These are phyloP conservation scores for Betta splendens DNA, from an alignment of 2,797 vertebrate species.

Conservation along the genomic window DNA sequence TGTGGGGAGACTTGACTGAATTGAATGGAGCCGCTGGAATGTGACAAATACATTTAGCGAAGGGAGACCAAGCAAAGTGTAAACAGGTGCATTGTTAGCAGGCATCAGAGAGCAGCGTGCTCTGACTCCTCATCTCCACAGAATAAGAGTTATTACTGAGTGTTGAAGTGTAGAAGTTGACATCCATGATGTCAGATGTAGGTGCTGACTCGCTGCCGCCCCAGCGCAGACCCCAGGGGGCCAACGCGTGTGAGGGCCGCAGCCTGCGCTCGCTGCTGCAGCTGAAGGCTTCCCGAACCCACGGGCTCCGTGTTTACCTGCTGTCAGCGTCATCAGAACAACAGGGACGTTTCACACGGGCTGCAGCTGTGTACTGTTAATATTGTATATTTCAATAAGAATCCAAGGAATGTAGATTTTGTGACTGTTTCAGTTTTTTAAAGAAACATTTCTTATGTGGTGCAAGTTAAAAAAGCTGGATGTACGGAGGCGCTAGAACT, in stretches of 20 bases:
- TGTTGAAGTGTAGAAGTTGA: slow-evolving; percentile 9
- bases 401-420: slow-evolving; percentile 67
- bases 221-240: too few relatives aligned
- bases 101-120: slow-evolving; percentile 62
- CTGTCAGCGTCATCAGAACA: slow-evolving; percentile 27
- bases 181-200: background rate
- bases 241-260: too few relatives aligned
- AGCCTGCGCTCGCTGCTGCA: slow-evolving; percentile 18
- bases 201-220: slow-evolving; percentile 13
- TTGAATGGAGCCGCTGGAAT: slow-evolving; percentile 80
- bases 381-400: slow-evolving; percentile 58
- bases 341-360: slow-evolving; percentile 19
- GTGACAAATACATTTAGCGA: slow-evolving; percentile 80
- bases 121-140: slow-evolving; percentile 58
- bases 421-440: slow-evolving; percentile 17
- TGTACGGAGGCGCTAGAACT: slow-evolving; percentile 70
- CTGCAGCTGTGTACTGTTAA: slow-evolving; percentile 35
- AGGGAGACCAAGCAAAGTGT: slow-evolving; percentile 75
- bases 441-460: slow-evolving; percentile 54
- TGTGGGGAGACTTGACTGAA: slow-evolving; percentile 73
- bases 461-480: slow-evolving; percentile 51
- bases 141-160: slow-evolving; percentile 35
- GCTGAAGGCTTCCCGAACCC: too few relatives aligned
- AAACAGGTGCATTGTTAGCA: slow-evolving; percentile 81
- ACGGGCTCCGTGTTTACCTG: slow-evolving; percentile 30